Base-by-base conservation (phyloP, 2,113 vertebrate species). In the Callocephalon fimbriatum region DNA sequence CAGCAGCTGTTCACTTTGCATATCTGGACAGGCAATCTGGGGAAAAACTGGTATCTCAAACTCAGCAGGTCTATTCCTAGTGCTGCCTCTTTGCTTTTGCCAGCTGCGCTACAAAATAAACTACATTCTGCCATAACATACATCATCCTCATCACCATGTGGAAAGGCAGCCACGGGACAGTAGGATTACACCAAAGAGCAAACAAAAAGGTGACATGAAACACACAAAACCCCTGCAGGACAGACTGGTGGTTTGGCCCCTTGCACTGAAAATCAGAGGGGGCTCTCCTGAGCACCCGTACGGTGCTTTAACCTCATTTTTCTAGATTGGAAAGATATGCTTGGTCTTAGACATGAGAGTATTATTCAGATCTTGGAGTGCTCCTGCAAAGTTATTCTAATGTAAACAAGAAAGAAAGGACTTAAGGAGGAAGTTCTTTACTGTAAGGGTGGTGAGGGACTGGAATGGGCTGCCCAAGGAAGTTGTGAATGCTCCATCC, bases 111-210 rank as follows among this genome's bases (percentile, higher is more conserved):
- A 15, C 5, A 6, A 67, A 62, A 62, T 35, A 53, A 56, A 32
- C 42, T 73, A 62, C 1, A 13, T 53, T 85, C 14, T 47, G 14
- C 45, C 7, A 2, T 38, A 48, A 20, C 0, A 0, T 71, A n/a
- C 8, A 47, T 40, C 3, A 11, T 56, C 2, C 32, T 44, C 45
- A 23, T 37, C 53, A 9, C 5, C 29, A 9, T 18, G 16, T 38
- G 31, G 32, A 72, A 86, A 66, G 27, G 44, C n/a, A 73, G 31
- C 31, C 23, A 20, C 11, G n/a, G 44, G 29, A 42, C 20, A 59
- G 10, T 3, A 10, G 19, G 17, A 61, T 48, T 61, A n/a, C 3
- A 45, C 7, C 20, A 37, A 88, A 88, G 11, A 70, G 38, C 10
- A 84, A 44, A 31, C 2, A 47, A 32, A 76, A 89, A 15, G 2